Evolutionary conservation across 2,797 vertebrate species (phyloP), one percentile per base, ranked within the genome.

Genomic region (Lerista edwardsae): DNA sequence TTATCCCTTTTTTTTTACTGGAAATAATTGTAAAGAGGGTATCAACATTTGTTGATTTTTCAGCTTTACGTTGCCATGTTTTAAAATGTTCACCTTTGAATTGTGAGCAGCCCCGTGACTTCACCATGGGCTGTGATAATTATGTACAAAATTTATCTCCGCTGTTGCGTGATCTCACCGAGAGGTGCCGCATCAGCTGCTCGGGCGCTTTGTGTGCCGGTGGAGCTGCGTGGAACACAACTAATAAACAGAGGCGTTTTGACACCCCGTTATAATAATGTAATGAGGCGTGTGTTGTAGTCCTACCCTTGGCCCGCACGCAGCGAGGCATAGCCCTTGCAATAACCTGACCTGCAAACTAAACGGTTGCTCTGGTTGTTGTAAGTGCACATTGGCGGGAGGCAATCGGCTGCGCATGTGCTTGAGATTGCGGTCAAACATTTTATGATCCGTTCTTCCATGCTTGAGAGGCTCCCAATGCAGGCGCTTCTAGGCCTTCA

Each of bases 341-440:
- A 90, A 27, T 86, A 90, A 57, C 57, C 75, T 5, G 62, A 75
- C 44, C 68, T 73, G 41, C 2, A 19, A 85, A 68, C 68, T n/a
- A n/a, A n/a, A n/a, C n/a, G n/a, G n/a, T n/a, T n/a, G n/a, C n/a
- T n/a, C n/a, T n/a, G n/a, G 9, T 44, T 44, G 41, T 44, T 9
- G 41, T 44, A 31, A 44, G 34, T 61, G 34, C 2, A 65, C 23
- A 31, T 82, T 57, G 17, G 8, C n/a, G 34, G 34, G 47, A 44
- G n/a, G 19, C 27, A 19, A 36, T 14, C 27, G 57, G 31, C 5
- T 36, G 64, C 57, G 39, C 59, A 6, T 72, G 29, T 62, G 55
- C 55, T 29, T 17, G 19, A 34, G 39, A 36, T 74, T 29, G 75
- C 61, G 34, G 34, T 77, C 75, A 41, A 61, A 41, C 41, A 27